phyloP scores from a whole-genome alignment of 2,113 vertebrate species.

The Triplophysa tibetana region DNA sequence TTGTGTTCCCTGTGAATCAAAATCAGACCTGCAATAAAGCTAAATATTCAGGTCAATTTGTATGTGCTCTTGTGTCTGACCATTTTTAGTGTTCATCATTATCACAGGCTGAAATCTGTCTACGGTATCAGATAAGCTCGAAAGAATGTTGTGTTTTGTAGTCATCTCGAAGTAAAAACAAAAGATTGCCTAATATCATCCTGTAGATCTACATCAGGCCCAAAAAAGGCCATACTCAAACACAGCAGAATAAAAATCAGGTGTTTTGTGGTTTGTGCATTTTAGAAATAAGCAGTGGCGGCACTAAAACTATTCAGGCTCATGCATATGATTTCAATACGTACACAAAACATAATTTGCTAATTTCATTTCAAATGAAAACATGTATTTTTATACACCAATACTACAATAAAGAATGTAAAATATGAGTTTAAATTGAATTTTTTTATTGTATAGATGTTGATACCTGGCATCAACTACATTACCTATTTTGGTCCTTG shows the following conservation, averaged over 20 bases:
- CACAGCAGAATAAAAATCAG: neutral
- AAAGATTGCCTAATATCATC: slow-evolving; percentile 10
- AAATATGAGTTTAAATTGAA: no score
- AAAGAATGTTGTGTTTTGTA: slow-evolving; percentile 9
- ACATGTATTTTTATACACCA: no score
- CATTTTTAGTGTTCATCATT: neutral
- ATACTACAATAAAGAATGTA: no score
- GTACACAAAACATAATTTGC: no score
- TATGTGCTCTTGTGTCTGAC: slow-evolving; percentile 6
- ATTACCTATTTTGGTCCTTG: neutral
- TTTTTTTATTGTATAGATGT: no score
- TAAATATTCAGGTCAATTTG: neutral
- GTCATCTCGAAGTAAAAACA: neutral
- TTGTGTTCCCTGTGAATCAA: no score
- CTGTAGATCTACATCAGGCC: slow-evolving; percentile 6
- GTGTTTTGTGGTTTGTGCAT: neutral
- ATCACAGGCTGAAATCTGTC: slow-evolving; percentile 19
- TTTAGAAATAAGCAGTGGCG: neutral
- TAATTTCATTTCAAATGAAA: no score
- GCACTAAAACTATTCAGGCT: neutral
- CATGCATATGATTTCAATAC: neutral
- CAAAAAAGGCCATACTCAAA: slow-evolving; percentile 15
- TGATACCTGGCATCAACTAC: no score
- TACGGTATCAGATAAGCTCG: slow-evolving; percentile 26
- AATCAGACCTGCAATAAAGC: no score